Evolutionary conservation across 2,888 invertebrate genomes (phyloP).

Genomic region (Nephrotoma guestfalica): DNA sequence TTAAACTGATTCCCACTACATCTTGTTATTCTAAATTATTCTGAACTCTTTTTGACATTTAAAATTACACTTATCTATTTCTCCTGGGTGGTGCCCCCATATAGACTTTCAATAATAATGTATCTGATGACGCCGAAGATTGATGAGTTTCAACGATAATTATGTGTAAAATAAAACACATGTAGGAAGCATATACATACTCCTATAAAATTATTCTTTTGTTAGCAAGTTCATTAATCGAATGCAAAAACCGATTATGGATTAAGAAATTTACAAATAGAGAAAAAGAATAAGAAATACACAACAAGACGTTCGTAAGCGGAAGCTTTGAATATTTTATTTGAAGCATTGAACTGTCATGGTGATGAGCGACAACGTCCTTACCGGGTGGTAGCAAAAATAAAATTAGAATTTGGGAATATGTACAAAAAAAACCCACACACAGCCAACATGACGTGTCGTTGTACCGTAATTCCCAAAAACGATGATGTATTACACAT

Average conservation of each 20-base stretch:
- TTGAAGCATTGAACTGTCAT: not conserved
- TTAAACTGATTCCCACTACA: not conserved
- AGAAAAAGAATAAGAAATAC: no score
- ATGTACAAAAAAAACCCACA: not conserved
- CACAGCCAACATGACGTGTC: not conserved
- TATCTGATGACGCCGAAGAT: not conserved
- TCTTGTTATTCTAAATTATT: not conserved
- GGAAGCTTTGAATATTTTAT: not conserved
- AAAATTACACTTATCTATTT: not conserved
- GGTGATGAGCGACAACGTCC: not conserved
- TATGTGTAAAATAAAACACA: not conserved
- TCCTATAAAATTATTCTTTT: not conserved
- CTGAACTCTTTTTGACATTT: not conserved
- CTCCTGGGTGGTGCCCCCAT: not conserved
- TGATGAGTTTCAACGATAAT: not conserved
- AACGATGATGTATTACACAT: not conserved
- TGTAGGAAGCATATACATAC: not conserved
- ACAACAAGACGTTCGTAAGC: not conserved
- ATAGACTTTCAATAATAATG: not conserved
- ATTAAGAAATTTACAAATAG: not conserved
- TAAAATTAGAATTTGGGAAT: not conserved
- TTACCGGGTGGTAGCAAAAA: not conserved
- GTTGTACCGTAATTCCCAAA: not conserved
- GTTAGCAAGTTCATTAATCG: not conserved
- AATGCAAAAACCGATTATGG: not conserved